Conservation (phyloP, 2,888 invertebrate genomes). For the Rutpela maculata region DNA sequence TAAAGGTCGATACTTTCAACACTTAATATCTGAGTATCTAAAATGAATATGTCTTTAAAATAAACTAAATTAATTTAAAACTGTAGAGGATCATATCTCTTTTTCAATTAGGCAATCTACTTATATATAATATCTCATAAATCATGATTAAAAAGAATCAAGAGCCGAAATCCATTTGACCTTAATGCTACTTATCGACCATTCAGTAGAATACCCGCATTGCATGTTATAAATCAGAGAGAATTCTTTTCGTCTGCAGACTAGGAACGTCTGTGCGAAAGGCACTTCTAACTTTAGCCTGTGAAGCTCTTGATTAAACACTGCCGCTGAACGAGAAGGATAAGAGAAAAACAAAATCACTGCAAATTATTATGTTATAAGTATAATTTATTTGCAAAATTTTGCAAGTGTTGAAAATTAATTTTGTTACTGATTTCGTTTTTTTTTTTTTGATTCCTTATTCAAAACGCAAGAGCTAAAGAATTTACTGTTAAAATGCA, state of each 20-base stretch:
- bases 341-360: too few relatives aligned
- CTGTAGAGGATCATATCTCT: background rate
- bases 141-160: constrained; percentile 26
- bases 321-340: too few relatives aligned
- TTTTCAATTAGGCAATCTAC: background rate
- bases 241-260: background rate
- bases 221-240: background rate
- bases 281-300: background rate
- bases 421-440: too few relatives aligned
- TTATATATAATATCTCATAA: constrained; percentile 1
- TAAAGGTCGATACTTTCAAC: too few relatives aligned
- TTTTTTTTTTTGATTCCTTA: too few relatives aligned
- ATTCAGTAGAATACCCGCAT: constrained; percentile 23
- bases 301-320: background rate
- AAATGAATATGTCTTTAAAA: background rate
- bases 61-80: background rate
- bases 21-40: too few relatives aligned
- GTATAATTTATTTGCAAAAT: too few relatives aligned
- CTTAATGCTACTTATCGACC: background rate
- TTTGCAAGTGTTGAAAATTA: too few relatives aligned
- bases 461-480: too few relatives aligned
- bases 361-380: too few relatives aligned
- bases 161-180: background rate
- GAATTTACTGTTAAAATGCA: too few relatives aligned
- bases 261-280: background rate